Evolutionary conservation across 2,888 invertebrate genomes (phyloP), one percentile per base, ranked within the genome.

Genomic region (Oxyscelio sp.): DNA sequence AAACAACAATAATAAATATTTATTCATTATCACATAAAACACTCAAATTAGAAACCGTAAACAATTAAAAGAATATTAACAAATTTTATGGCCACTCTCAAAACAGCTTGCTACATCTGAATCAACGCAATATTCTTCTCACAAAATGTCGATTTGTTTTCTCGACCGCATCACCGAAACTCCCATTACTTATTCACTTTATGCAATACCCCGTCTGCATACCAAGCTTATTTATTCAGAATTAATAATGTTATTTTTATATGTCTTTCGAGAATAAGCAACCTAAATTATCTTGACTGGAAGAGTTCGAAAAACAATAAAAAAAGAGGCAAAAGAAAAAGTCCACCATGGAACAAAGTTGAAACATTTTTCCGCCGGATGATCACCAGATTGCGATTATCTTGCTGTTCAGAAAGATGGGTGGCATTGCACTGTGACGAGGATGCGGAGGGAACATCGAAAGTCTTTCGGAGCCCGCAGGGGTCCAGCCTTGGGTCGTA

Each of bases 341-440:
- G 34, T 73, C 52, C 21, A 21, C 8, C 11, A 11, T 59, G 27
- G 19, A 21, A 56, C 21, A 17, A 17, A 40, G 54, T 38, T 31
- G 1, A 31, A 27, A 21, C 15, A 56, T 63, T 73, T 73, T 63
- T 73, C 63, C 40, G 54, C 34, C 40, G 13, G 17, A 31, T 17
- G 48, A 59, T 52, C 54, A 15, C 27, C 17, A 24, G 50, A 56
- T 24, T 40, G 38, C 59, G 75, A 66, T 74, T 74, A 74, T 74
- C 65, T 74, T 65, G 74, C 45, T 45, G 63, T 65, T 63, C 34
- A 58, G 40, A 56, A 77, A 65, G 71, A 75, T 70, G 70, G 82
- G 74, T 81, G 81, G 81, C 70, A 56, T 15, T 24, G 61, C 68
- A 81, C 75, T 81, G 81, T 81, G 75, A 77, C 75, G 31, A 22